Evolutionary conservation across 2,888 invertebrate species (phyloP).

Genomic region (Ophion ellenae): DNA sequence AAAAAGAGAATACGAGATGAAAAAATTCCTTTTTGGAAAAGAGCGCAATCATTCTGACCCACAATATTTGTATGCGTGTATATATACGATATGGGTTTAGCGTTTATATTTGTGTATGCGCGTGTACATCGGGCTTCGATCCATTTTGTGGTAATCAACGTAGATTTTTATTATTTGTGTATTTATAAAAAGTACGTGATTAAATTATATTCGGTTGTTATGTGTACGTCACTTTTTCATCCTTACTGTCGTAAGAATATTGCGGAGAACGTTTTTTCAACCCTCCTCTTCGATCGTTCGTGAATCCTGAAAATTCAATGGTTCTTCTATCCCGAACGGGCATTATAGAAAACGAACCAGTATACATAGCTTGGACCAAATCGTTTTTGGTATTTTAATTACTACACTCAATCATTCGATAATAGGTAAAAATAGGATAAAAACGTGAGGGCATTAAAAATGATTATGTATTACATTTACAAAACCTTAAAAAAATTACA

Average conservation of each 20-base stretch:
- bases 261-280: background rate
- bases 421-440: too few relatives aligned
- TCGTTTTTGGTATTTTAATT: too few relatives aligned
- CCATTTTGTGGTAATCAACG: slow-evolving; percentile 29
- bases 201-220: slow-evolving; percentile 74
- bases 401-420: too few relatives aligned
- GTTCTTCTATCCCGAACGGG: too few relatives aligned
- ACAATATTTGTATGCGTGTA: background rate
- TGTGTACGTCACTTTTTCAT: slow-evolving; percentile 1
- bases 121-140: slow-evolving; percentile 11
- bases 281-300: background rate
- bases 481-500: too few relatives aligned
- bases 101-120: slow-evolving; percentile 21
- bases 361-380: too few relatives aligned
- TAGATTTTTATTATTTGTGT: slow-evolving; percentile 61
- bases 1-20: background rate
- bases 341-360: too few relatives aligned
- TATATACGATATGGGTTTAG: slow-evolving; percentile 2
- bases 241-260: background rate
- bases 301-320: too few relatives aligned
- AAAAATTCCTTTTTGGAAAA: slow-evolving; percentile 8
- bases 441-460: too few relatives aligned
- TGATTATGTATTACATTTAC: too few relatives aligned
- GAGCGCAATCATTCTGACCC: background rate
- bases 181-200: slow-evolving; percentile 64